These are phyloP conservation scores for Halcyon senegalensis DNA, from an alignment of 2,113 vertebrate genomes.

Conservation along the genomic window DNA sequence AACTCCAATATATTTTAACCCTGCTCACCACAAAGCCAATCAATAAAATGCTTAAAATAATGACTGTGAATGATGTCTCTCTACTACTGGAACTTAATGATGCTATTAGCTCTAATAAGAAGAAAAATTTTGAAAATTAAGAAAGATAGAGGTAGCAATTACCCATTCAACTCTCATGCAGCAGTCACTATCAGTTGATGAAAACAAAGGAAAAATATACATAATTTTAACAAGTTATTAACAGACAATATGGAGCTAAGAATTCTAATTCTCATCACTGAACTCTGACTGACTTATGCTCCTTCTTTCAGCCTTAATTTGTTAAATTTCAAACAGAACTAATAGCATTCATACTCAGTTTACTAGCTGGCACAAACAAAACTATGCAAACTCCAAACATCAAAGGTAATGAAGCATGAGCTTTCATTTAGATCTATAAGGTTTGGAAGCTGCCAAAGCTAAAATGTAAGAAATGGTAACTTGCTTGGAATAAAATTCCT, in stretches of 20 bases:
- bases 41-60: background rate
- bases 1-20: background rate
- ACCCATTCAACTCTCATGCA: background rate
- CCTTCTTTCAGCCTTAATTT: constrained; percentile 32
- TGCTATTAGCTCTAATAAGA: background rate
- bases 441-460: constrained; percentile 10
- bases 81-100: background rate
- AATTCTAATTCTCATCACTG: background rate
- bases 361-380: constrained; percentile 15
- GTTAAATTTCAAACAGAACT: constrained; percentile 17
- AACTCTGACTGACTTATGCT: background rate
- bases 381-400: background rate
- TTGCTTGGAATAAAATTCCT: background rate
- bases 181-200: background rate
- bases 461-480: constrained; percentile 6
- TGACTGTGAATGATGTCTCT: background rate
- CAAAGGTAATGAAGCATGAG: constrained; percentile 11
- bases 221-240: background rate
- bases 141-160: background rate
- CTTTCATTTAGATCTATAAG: background rate
- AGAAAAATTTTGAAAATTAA: background rate
- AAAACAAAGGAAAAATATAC: background rate
- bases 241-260: background rate
- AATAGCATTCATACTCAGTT: background rate
- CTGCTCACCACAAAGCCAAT: background rate